Conservation (phyloP, 2,888 invertebrate species). For the Nymphalis polychloros region DNA sequence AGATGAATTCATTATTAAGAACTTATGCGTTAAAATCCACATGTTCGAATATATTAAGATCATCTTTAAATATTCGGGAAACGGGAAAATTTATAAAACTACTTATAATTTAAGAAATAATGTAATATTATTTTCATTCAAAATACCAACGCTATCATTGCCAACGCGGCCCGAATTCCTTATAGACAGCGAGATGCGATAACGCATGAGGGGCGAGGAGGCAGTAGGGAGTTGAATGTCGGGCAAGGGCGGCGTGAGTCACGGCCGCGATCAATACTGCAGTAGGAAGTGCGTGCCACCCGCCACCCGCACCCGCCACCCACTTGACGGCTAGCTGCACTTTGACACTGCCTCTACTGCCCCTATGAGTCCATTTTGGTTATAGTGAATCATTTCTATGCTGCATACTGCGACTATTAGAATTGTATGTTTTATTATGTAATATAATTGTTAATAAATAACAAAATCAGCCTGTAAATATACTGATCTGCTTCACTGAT, state of each 20-base stretch:
- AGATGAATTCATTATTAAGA: too few species aligned
- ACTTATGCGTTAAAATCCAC: too few species aligned
- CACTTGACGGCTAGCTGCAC: conserved; percentile 37
- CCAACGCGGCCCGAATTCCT: conserved; percentile 37
- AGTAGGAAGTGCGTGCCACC: conserved; percentile 62
- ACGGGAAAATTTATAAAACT: too few species aligned
- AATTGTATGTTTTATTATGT: not conserved
- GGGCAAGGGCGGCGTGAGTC: conserved; percentile 81
- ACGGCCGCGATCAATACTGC: conserved; percentile 80
- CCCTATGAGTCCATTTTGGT: conserved; percentile 38
- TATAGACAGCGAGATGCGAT: conserved; percentile 53
- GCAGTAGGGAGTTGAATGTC: conserved; percentile 71
- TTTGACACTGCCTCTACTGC: conserved; percentile 41
- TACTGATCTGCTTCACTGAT: too few species aligned
- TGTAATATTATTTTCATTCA: not conserved
- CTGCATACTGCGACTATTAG: not conserved
- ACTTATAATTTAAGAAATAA: too few species aligned
- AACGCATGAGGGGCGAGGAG: conserved; percentile 50
- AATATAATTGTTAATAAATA: too few species aligned
- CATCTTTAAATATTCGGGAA: too few species aligned
- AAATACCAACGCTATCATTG: conserved; percentile 24
- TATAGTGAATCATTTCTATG: conserved; percentile 15
- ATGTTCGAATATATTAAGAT: too few species aligned
- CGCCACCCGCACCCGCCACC: conserved; percentile 42
- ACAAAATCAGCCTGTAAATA: too few species aligned